Evolutionary conservation across 2,113 vertebrate species (phyloP).

Genomic region (Neolamprologus kungweensis): DNA sequence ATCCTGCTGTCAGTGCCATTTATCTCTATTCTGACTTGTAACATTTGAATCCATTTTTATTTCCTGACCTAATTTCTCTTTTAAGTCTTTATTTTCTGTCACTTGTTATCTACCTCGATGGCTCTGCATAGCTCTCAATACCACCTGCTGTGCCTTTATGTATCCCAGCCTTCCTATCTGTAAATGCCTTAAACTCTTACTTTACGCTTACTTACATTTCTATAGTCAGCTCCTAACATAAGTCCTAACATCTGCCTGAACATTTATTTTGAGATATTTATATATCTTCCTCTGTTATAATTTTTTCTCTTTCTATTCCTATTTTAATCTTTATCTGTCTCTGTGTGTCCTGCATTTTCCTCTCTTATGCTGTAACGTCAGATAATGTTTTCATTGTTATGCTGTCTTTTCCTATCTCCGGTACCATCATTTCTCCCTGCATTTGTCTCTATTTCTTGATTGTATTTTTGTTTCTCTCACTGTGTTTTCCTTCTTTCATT

Average conservation of each 20-base stretch:
- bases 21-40: neutral
- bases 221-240: neutral
- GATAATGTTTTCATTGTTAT: neutral
- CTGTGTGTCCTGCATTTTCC: neutral
- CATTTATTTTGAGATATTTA: neutral
- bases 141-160: neutral
- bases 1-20: neutral
- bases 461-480: neutral
- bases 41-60: neutral
- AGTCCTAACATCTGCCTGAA: neutral
- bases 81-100: neutral
- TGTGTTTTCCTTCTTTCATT: neutral
- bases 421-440: neutral
- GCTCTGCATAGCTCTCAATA: neutral
- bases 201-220: neutral
- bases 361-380: neutral
- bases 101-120: neutral
- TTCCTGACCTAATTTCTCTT: neutral
- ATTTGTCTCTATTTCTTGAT: neutral
- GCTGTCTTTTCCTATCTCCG: neutral
- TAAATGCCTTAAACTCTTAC: neutral
- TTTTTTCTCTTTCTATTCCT: neutral
- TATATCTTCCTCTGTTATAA: neutral
- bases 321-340: neutral
- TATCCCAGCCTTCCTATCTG: neutral